Conservation (phyloP, 2,797 vertebrate species). For the Amblyraja radiata region DNA sequence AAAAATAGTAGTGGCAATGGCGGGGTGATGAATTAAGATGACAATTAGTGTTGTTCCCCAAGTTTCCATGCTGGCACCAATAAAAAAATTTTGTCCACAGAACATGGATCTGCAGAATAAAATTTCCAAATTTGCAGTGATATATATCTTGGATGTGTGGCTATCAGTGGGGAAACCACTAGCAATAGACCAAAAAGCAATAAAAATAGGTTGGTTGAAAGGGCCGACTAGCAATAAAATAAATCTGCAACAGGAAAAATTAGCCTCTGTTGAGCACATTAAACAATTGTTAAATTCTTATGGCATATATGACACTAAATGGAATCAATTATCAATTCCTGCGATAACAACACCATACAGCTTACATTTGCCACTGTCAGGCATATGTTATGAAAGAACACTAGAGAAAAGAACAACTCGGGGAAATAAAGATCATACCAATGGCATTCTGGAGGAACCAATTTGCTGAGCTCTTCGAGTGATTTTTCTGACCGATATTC, state of each 20-base stretch:
- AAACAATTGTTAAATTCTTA: not conserved
- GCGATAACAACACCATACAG: not conserved
- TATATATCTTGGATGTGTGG: no score
- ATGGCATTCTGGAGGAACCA: slow-evolving; percentile 93
- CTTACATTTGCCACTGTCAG: not conserved
- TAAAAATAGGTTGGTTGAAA: not conserved
- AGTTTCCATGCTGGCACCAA: not conserved
- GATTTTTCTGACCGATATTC: slow-evolving; percentile 98
- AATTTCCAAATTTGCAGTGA: no score
- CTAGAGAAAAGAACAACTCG: not conserved
- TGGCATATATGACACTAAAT: not conserved
- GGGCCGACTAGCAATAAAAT: not conserved
- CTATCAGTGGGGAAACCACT: not conserved
- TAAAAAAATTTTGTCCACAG: no score
- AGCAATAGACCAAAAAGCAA: not conserved
- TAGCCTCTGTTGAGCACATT: not conserved
- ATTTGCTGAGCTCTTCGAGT: slow-evolving; percentile 86
- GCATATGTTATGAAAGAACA: not conserved
- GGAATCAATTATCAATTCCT: not conserved
- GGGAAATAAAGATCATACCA: slow-evolving; percentile 64
- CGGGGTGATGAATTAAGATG: not conserved
- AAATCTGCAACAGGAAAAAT: not conserved
- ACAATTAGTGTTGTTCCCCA: not conserved
- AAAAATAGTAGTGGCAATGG: no score
- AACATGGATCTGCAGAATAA: no score